Evolutionary conservation across 2,113 vertebrate species (phyloP).

Genomic region (Pholis gunnellus): DNA sequence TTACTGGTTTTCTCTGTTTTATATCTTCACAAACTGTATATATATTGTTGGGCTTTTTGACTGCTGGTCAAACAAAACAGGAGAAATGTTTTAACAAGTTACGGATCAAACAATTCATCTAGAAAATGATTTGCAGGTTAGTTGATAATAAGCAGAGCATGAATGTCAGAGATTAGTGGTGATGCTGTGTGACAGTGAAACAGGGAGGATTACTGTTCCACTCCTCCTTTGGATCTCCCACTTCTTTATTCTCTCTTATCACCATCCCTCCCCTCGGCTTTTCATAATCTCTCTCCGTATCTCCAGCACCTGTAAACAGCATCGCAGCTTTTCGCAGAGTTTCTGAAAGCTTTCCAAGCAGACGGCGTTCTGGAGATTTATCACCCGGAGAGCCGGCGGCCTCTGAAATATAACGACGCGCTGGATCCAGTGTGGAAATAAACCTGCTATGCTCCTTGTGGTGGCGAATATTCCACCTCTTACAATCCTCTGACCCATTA

Average conservation of each 20-base stretch:
- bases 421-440: conserved; percentile 56
- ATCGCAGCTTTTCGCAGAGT: conserved; percentile 39
- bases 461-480: conserved; percentile 57
- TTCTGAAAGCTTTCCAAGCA: conserved; percentile 62
- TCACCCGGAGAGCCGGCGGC: conserved; percentile 46
- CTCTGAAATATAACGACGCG: conserved; percentile 50
- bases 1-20: too few species aligned
- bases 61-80: not conserved
- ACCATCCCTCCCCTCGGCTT: not conserved
- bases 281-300: not conserved
- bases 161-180: not conserved
- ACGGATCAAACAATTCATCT: not conserved
- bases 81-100: not conserved
- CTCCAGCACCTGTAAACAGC: conserved; percentile 48
- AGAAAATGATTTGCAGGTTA: not conserved
- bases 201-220: conserved; percentile 17
- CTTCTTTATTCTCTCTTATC: not conserved
- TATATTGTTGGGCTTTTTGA: not conserved
- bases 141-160: not conserved
- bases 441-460: conserved; percentile 47
- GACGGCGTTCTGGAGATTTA: conserved; percentile 69
- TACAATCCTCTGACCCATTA: conserved; percentile 39
- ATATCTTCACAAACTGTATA: too few species aligned
- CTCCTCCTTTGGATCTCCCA: conserved; percentile 20
- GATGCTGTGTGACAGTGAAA: conserved; percentile 3